phyloP scores from a whole-genome alignment of 2,888 invertebrate species.

The Lithophane socia region DNA sequence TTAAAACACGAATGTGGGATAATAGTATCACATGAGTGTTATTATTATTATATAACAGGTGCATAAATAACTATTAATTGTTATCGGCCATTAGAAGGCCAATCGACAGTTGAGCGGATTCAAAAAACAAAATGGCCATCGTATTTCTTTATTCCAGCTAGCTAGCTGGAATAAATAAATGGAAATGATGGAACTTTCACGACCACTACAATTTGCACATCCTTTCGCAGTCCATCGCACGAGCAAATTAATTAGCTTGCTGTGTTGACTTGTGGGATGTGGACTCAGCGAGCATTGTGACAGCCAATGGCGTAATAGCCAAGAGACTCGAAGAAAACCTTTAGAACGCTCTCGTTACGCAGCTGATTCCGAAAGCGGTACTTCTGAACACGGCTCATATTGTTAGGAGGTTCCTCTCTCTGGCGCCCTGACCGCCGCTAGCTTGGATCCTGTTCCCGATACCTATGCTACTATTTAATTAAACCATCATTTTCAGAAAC shows the following conservation, averaged over 20 bases:
- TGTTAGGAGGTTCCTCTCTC: too few relatives aligned
- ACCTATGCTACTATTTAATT: background rate
- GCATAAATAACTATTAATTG: too few relatives aligned
- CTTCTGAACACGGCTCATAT: background rate
- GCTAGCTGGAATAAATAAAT: background rate
- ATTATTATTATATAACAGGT: too few relatives aligned
- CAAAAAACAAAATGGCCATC: background rate
- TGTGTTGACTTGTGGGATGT: background rate
- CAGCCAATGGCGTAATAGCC: background rate
- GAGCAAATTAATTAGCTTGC: background rate
- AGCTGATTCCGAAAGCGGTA: background rate
- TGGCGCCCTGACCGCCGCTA: too few relatives aligned
- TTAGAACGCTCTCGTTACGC: too few relatives aligned
- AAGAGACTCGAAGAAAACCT: too few relatives aligned
- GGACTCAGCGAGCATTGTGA: background rate
- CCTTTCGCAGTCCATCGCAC: background rate
- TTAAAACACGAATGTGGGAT: too few relatives aligned
- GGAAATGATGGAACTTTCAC: too few relatives aligned
- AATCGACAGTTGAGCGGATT: too few relatives aligned
- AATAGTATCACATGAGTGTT: too few relatives aligned
- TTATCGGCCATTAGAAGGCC: too few relatives aligned
- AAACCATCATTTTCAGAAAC: constrained; percentile 75
- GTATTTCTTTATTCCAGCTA: background rate
- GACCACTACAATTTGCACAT: too few relatives aligned
- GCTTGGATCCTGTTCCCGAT: background rate